A percentile compares a stretch with the other conserved stretches of the same genome.
Evolutionary conservation across 2,797 vertebrate genomes (phyloP).

Genomic region (Chiroxiphia lanceolata): DNA sequence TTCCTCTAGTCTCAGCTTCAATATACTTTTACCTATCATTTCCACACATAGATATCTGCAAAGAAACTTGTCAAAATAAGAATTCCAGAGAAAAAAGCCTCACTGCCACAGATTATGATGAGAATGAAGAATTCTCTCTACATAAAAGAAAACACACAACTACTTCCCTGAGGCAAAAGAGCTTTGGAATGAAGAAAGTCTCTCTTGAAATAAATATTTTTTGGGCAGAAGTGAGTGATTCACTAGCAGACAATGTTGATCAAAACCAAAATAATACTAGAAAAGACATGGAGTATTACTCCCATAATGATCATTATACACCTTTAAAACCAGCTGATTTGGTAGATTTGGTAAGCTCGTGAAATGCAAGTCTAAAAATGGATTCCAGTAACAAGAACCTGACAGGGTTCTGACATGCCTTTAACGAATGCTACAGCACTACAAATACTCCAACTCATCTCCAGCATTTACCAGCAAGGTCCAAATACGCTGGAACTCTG

Average conservation of each 20-base stretch:
- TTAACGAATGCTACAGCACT: neutral
- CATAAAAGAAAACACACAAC: neutral
- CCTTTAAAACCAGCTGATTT: neutral
- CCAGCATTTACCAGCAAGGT: neutral
- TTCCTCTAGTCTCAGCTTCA: neutral
- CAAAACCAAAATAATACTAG: neutral
- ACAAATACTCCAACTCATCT: neutral
- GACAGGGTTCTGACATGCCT: accelerated
- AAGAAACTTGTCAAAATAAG: neutral
- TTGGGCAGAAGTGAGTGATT: neutral
- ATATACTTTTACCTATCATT: neutral
- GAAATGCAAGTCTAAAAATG: neutral
- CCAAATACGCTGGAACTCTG: neutral
- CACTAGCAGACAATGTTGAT: neutral
- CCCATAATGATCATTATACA: neutral
- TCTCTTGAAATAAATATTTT: neutral
- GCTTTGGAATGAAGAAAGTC: neutral
- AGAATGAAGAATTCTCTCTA: neutral
- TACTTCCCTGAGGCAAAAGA: neutral
- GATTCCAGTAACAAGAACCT: neutral
- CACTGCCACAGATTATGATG: neutral
- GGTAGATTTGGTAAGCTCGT: neutral
- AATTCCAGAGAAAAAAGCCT: neutral
- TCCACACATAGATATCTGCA: neutral
- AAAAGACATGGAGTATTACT: neutral